phyloP scores from a whole-genome alignment of 1,140 invertebrate genomes.

The Trichogramma pretiosum region DNA sequence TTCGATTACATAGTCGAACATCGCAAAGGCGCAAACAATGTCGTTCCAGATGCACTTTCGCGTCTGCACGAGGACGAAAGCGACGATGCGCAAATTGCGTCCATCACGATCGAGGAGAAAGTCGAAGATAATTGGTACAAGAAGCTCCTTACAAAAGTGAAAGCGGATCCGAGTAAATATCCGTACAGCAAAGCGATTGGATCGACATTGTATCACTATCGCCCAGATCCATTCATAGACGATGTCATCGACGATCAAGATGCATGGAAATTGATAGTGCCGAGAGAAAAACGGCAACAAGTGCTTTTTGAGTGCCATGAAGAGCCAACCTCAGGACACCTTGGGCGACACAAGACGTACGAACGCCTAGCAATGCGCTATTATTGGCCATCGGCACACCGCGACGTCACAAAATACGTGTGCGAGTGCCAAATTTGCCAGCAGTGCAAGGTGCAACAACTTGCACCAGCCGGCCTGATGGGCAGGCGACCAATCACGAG shows the following conservation, averaged over 20 bases:
- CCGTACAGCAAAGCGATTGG: background rate
- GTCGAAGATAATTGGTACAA: background rate
- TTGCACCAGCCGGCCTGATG: constrained; percentile 26
- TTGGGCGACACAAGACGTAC: constrained; percentile 27
- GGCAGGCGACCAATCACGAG: constrained; percentile 10
- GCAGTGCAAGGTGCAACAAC: constrained; percentile 21
- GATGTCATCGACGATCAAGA: background rate
- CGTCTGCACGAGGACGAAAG: background rate
- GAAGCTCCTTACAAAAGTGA: background rate
- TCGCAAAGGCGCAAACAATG: background rate
- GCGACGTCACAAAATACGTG: constrained; percentile 24
- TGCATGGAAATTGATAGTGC: too few species aligned
- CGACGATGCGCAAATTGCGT: background rate
- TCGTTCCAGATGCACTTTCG: constrained; percentile 13
- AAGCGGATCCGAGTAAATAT: background rate
- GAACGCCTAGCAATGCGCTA: constrained; percentile 14
- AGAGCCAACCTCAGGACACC: constrained; percentile 6
- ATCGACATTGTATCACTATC: background rate
- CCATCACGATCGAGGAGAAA: background rate
- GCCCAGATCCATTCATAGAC: background rate
- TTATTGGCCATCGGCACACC: constrained; percentile 28
- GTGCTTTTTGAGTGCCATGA: background rate
- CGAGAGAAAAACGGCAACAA: background rate
- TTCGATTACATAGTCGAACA: constrained; percentile 25
- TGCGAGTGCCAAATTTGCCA: constrained; percentile 25